Evolutionary conservation across 1,140 invertebrate species (phyloP).

Genomic region (Brachionus asplanchnoidis): DNA sequence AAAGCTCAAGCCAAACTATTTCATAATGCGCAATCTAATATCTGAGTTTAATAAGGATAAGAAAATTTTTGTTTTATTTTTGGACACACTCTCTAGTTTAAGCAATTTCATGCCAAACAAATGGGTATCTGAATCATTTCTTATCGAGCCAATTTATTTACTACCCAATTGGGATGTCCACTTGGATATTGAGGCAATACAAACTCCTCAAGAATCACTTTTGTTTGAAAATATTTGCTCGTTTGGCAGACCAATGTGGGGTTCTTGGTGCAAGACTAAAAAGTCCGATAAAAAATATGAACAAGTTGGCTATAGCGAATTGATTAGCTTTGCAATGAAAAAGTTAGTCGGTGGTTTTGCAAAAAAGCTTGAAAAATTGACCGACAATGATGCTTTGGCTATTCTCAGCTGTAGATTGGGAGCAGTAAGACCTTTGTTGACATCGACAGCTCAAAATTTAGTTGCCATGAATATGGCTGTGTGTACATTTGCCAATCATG

Average conservation of each 20-base stretch:
- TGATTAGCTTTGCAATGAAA: background rate
- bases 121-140: too few relatives aligned
- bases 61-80: too few relatives aligned
- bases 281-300: background rate
- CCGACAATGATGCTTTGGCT: background rate
- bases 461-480: too few relatives aligned
- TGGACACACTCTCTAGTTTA: too few relatives aligned
- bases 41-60: too few relatives aligned
- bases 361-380: background rate
- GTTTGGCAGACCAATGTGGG: background rate
- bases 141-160: too few relatives aligned
- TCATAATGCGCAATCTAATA: too few relatives aligned
- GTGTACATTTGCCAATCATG: too few relatives aligned
- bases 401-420: background rate
- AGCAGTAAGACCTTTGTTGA: background rate
- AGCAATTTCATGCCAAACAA: too few relatives aligned
- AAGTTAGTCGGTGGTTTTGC: background rate
- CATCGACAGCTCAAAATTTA: background rate
- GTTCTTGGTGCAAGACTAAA: background rate
- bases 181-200: background rate
- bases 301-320: background rate
- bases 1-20: too few relatives aligned
- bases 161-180: too few relatives aligned
- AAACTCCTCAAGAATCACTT: background rate
- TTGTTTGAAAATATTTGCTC: background rate